Evolutionary conservation across 2,797 vertebrate genomes (phyloP), one percentile per base, ranked within the genome.

Genomic region (Cynodonichthys magdalenae): DNA sequence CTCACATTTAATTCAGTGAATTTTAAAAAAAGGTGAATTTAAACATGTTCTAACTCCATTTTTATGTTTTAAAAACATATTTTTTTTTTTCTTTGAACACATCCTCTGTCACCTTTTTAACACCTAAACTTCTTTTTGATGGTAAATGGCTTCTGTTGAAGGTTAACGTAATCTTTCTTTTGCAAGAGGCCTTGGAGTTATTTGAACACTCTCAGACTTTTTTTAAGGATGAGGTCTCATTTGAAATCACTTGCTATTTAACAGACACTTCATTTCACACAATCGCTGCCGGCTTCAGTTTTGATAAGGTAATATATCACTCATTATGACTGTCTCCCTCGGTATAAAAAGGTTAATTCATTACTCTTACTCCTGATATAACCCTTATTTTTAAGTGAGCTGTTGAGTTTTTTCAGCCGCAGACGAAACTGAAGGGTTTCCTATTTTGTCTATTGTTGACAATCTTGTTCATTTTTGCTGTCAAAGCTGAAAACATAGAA

Each of bases 221-320:
- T 73, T 74, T 44, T 49, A 60, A 54, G 47, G 59, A 68, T 62
- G 66, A 57, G 59, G 42, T 54, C 59, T 64, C n/a, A 29, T 69
- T 70, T 48, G 34, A 39, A 49, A 71, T 72, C 64, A 55, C 53
- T 45, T 59, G 52, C 55, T 59, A 39, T 63, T 57, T 56, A 57
- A 20, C 48, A 27, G 46, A 63, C 29, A 24, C 63, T 66, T 55
- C 46, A 58, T 63, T 72, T 41, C 47, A 15, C 9, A 50, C 45
- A 58, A 42, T 10, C 11, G 31, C 59, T 39, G 39, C 51, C 19
- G 19, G 24, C 28, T 54, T 66, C 10, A 36, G 59, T 68, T 72
- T 74, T 48, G 66, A 62, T 67, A 66, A 74, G 69, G 41, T 67
- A 67, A 77, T 53, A 19, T n/a, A 68, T 77, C 42, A 60, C 6